Evolutionary conservation across 1,140 invertebrate species (phyloP), one percentile per base, ranked within the genome.

Genomic region (Vollenhovia emeryi): DNA sequence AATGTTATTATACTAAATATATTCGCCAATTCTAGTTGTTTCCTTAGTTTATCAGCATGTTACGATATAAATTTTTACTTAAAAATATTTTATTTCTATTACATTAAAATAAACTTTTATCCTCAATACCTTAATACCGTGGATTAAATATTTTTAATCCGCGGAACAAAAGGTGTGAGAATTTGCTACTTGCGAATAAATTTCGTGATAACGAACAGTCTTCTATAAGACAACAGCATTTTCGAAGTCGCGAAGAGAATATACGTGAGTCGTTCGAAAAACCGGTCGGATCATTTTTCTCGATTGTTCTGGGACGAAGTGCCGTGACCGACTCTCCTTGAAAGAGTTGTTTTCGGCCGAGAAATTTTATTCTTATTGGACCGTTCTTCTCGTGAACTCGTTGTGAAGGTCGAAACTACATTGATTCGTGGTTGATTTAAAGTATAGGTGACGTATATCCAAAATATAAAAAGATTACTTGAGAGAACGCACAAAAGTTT

Each of bases 221-320:
- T 74, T 74, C 0, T 36, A 18, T 40, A 33, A 50, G 45, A 6
- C 13, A 43, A 27, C 9, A 6, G 40, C 2, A 52, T 68, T 82
- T 57, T 73, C 8, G 13, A 57, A 71, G 13, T 71, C 13, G 27
- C 27, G 5, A 48, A 84, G 24, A 57, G 43, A 59, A 75, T 5
- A 74, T 36, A 43, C 33, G 69, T 57, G 69, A 87, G 66, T 62
- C 71, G 59, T 80, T 62, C 33, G 64, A 87, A 92, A 92, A 93
- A 93, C 91, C 91, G 90, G 92, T 93, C 74, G 82, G 48, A 1
- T 69, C 27, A 68, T 84, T 75, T 90, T 88, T 90, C 76, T 75
- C 50, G 60, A 83, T 89, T 78, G 11, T 84, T 57, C n/a, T 74
- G 45, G 71, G 62, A 85, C 57, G 45, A 57, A 79, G 80, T 80